A percentile compares a stretch with the other conserved stretches of the same genome.
phyloP scores from a whole-genome alignment of 1,140 invertebrate species.

The Apis cerana region DNA sequence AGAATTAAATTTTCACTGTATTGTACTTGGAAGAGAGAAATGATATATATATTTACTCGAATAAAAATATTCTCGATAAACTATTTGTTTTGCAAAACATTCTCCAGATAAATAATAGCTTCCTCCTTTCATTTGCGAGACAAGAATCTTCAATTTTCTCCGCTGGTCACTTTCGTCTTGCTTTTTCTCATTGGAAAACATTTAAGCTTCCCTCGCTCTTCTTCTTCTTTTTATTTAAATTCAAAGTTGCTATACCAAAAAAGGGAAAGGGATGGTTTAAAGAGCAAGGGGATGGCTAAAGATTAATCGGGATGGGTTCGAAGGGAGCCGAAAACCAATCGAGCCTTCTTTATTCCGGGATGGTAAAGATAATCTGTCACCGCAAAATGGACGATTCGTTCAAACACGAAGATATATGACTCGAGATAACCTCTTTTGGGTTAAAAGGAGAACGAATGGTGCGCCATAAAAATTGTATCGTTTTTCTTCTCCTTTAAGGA shows the following conservation, averaged over 20 bases:
- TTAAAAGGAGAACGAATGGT: not conserved
- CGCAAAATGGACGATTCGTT: constrained; percentile 17
- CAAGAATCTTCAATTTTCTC: too few relatives aligned
- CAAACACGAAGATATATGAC: constrained; percentile 4
- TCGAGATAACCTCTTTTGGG: not conserved
- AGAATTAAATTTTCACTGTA: too few relatives aligned
- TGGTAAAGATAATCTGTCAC: constrained; percentile 23
- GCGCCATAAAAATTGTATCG: not conserved
- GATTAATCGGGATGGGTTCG: constrained; percentile 14
- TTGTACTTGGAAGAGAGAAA: too few relatives aligned
- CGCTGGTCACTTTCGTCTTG: too few relatives aligned
- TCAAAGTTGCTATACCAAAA: not conserved
- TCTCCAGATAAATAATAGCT: too few relatives aligned
- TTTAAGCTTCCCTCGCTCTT: not conserved
- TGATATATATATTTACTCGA: too few relatives aligned
- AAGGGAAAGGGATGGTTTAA: not conserved
- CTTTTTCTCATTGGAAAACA: too few relatives aligned
- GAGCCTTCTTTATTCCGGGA: not conserved
- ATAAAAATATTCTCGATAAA: too few relatives aligned
- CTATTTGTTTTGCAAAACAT: too few relatives aligned
- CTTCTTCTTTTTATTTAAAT: not conserved
- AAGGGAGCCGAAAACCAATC: not conserved
- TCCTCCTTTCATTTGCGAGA: too few relatives aligned
- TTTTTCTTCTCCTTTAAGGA: not conserved
- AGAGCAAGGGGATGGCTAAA: not conserved